Evolutionary conservation across 2,888 invertebrate species (phyloP).

Genomic region (Agonopterix alstromeriana): DNA sequence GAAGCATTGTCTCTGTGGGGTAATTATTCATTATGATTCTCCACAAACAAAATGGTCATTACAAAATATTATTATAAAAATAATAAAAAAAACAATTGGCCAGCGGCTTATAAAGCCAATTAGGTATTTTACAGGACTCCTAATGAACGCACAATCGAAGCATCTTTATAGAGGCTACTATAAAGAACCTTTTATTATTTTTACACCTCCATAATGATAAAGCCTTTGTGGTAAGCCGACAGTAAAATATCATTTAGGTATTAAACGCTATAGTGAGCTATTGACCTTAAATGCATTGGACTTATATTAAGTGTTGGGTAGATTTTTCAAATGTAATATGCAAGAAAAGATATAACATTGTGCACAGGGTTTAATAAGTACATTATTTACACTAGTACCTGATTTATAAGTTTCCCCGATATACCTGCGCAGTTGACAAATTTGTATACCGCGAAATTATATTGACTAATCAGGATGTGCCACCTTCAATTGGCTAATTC

Average conservation of each 20-base stretch:
- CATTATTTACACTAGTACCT: no score
- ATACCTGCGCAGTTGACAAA: no score
- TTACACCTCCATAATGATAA: constrained; percentile 47
- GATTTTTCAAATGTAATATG: no score
- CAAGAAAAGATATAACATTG: no score
- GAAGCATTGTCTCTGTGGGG: no score
- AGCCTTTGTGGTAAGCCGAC: constrained; percentile 42
- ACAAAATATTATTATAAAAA: not conserved
- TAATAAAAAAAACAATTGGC: not conserved
- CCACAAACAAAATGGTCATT: no score
- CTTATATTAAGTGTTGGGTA: not conserved
- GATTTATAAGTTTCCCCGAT: no score
- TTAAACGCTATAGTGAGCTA: constrained; percentile 13
- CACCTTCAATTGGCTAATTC: no score
- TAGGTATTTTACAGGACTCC: constrained; percentile 28
- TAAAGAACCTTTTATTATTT: constrained; percentile 41
- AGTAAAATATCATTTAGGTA: constrained; percentile 9
- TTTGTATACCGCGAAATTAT: no score
- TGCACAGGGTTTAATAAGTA: no score
- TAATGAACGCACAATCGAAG: constrained; percentile 48
- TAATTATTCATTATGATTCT: no score
- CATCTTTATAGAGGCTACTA: constrained; percentile 32
- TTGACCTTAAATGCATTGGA: constrained; percentile 17
- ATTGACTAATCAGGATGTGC: no score
- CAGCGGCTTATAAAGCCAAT: constrained; percentile 22